These are phyloP conservation scores for Polydrusus pterygomalis DNA, from an alignment of 2,888 invertebrate genomes.

Conservation along the genomic window DNA sequence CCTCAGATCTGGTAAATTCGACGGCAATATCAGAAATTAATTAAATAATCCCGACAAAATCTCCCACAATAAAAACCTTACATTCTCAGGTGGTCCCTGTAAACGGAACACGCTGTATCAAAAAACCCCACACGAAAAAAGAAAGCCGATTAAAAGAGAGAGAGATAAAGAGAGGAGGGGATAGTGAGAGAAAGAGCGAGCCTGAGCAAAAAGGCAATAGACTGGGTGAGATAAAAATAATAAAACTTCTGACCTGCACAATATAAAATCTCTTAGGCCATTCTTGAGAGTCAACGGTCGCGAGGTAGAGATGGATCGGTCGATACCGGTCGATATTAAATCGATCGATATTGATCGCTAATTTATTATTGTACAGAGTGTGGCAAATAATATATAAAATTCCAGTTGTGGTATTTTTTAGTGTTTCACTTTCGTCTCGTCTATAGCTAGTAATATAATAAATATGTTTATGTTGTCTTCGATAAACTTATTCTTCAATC, in stretches of 20 bases:
- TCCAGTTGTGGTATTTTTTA: no score
- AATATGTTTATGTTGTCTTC: no score
- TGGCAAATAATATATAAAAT: no score
- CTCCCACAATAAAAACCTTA: background rate
- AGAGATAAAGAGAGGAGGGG: background rate
- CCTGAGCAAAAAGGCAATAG: conserved; percentile 54
- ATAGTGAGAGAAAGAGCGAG: conserved; percentile 10
- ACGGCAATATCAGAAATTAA: background rate
- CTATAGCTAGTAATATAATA: no score
- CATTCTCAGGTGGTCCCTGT: background rate
- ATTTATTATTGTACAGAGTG: no score
- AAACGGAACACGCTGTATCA: conserved; percentile 2
- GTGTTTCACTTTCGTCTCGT: no score
- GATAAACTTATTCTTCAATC: no score
- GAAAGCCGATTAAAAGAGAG: conserved; percentile 14
- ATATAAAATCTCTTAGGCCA: conserved; percentile 67
- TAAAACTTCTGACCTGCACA: conserved; percentile 72
- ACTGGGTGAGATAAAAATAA: conserved; percentile 69
- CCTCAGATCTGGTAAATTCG: background rate
- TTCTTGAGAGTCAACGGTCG: conserved; percentile 56
- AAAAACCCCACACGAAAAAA: conserved; percentile 26
- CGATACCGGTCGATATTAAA: conserved; percentile 25
- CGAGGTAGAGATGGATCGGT: background rate
- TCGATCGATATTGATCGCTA: background rate
- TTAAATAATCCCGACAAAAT: background rate